Conservation (phyloP, 2,888 invertebrate species). For the Fabriciana adippe region DNA sequence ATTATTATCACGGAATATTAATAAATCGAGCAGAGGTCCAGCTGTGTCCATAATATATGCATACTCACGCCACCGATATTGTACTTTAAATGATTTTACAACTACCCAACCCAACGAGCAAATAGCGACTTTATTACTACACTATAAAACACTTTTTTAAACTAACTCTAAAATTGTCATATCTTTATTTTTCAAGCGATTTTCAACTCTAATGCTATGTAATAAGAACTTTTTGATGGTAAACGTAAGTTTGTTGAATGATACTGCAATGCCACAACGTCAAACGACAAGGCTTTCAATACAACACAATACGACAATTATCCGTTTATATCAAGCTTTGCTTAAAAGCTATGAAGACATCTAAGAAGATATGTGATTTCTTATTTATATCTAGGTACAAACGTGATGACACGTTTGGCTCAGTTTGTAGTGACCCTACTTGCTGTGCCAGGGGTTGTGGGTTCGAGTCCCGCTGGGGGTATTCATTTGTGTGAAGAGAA, state of each 20-base stretch:
- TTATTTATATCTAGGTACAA: neutral
- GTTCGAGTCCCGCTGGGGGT: too few species aligned
- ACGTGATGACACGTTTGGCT: too few species aligned
- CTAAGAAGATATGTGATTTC: slow-evolving; percentile 9
- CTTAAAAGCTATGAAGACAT: slow-evolving; percentile 21
- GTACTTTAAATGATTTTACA: slow-evolving; percentile 40
- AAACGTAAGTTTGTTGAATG: slow-evolving; percentile 18
- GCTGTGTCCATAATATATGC: slow-evolving; percentile 43
- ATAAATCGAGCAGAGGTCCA: slow-evolving; percentile 40
- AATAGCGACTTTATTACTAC: slow-evolving; percentile 26
- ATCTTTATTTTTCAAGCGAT: neutral
- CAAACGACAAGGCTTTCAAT: slow-evolving; percentile 46
- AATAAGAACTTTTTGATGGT: slow-evolving; percentile 15
- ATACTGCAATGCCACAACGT: slow-evolving; percentile 43
- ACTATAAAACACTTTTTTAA: slow-evolving; percentile 11
- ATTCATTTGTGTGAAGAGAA: too few species aligned
- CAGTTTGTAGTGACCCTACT: too few species aligned
- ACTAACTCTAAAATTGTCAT: neutral
- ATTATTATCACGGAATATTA: slow-evolving; percentile 42
- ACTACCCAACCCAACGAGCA: slow-evolving; percentile 1
- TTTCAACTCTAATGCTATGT: neutral
- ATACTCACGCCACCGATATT: slow-evolving; percentile 44
- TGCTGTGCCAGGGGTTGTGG: too few species aligned
- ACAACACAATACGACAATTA: slow-evolving; percentile 51
- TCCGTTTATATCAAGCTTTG: slow-evolving; percentile 37